phyloP scores from a whole-genome alignment of 2,113 vertebrate species.

The Protobothrops mucrosquamatus region DNA sequence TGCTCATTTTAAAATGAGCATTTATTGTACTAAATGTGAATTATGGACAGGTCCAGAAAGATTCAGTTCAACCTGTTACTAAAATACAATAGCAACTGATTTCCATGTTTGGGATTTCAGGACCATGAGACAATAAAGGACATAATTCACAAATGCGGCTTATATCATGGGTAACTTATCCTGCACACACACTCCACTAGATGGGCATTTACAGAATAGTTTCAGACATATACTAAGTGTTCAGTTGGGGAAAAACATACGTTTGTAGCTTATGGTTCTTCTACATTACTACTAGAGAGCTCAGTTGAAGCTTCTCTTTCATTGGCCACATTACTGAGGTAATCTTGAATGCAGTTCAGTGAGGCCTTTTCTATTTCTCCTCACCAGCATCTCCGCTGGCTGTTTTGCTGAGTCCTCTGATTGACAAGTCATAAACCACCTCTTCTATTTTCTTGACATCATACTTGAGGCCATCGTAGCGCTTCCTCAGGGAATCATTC shows the following conservation, averaged over 20 bases:
- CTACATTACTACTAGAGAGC: slow-evolving; percentile 64
- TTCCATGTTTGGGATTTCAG: neutral
- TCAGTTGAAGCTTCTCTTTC: slow-evolving; percentile 41
- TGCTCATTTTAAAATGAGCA: neutral
- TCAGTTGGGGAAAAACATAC: slow-evolving; percentile 63
- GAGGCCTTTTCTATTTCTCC: slow-evolving; percentile 72
- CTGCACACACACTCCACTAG: slow-evolving; percentile 19
- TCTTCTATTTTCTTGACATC: slow-evolving; percentile 99
- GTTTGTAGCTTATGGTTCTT: slow-evolving; percentile 59
- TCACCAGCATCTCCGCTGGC: slow-evolving; percentile 52
- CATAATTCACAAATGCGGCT: slow-evolving; percentile 21
- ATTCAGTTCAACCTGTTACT: neutral
- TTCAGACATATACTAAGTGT: slow-evolving; percentile 54
- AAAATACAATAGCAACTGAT: neutral
- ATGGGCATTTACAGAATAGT: slow-evolving; percentile 44
- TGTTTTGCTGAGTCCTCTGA: slow-evolving; percentile 90
- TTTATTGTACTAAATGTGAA: neutral
- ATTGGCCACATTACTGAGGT: slow-evolving; percentile 60
- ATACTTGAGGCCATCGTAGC: slow-evolving; percentile 96
- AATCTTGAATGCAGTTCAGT: neutral
- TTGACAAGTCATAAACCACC: slow-evolving; percentile 95
- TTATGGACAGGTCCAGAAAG: neutral
- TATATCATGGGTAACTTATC: slow-evolving; percentile 11
- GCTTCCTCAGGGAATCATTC: slow-evolving; percentile 94
- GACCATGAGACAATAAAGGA: neutral